These are phyloP conservation scores for pig (Sus scrofa) DNA, from an alignment of 2,113 vertebrate species.

Conservation along the genomic window T2T-Sscrofa CM000819.6:113253001-113253500, in stretches of 20 bases:
- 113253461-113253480: background rate
- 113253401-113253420: slow-evolving; percentile 22
- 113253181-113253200: background rate
- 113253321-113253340: background rate
- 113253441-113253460: slow-evolving; percentile 39
- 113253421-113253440: background rate
- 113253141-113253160: background rate
- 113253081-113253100: background rate
- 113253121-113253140: background rate
- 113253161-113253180: background rate
- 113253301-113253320: background rate
- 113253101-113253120: too few species aligned
- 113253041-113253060: background rate
- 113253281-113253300: background rate
- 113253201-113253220: background rate
- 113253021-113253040: background rate
- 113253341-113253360: background rate
- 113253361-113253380: background rate
- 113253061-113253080: background rate
- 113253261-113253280: background rate
- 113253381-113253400: background rate
- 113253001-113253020: background rate
- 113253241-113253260: slow-evolving; percentile 31
- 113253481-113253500: background rate
- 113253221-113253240: background rate